phyloP scores from a whole-genome alignment of 92 coral and sea anemone species.

The Palythoa grandis region DNA sequence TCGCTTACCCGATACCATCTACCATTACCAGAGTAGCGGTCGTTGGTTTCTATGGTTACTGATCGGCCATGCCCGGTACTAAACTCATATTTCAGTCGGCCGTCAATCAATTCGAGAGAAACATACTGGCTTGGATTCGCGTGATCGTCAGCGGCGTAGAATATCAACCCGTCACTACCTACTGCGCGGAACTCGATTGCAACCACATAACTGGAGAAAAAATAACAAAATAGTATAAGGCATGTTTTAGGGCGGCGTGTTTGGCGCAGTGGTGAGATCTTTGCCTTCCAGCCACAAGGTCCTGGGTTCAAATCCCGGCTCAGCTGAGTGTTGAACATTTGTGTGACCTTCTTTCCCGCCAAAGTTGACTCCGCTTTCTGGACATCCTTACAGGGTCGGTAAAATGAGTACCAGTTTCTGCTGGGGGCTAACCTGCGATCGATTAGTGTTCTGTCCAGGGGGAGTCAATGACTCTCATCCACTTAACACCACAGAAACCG shows the following conservation, averaged over 20 bases:
- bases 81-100: constrained; percentile 49
- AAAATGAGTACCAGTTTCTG: too few species aligned
- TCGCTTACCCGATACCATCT: constrained; percentile 50
- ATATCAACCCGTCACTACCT: constrained; percentile 46
- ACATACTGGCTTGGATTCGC: constrained; percentile 40
- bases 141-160: constrained; percentile 46
- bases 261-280: too few species aligned
- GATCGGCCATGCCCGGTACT: constrained; percentile 24
- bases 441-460: too few species aligned
- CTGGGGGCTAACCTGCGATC: too few species aligned
- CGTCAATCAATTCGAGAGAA: constrained; percentile 44
- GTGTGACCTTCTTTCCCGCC: too few species aligned
- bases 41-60: constrained; percentile 30
- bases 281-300: too few species aligned
- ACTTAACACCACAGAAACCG: too few species aligned
- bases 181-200: constrained; percentile 45
- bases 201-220: constrained; percentile 34
- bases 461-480: too few species aligned
- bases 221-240: neutral
- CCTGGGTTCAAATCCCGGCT: too few species aligned
- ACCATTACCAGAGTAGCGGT: constrained; percentile 22
- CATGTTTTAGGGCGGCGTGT: neutral
- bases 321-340: too few species aligned
- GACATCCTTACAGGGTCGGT: too few species aligned
- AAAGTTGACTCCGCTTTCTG: too few species aligned